Evolutionary conservation across 2,888 invertebrate species (phyloP), one percentile per base, ranked within the genome.

Genomic region (Diogma glabrata): DNA sequence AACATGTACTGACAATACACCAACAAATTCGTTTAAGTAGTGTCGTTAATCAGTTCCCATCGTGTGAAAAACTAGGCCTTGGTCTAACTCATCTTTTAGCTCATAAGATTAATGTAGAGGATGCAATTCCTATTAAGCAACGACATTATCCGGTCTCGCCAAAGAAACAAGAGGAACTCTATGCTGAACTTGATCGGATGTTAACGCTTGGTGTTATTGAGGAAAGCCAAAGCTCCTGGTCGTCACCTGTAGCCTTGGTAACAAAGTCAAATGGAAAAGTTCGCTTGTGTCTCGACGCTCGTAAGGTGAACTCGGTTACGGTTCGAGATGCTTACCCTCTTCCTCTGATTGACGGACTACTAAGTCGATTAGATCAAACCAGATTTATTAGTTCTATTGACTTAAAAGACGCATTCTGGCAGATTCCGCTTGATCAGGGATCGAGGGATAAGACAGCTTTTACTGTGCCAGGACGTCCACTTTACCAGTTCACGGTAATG

Each of bases 171-270:
- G 19, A n/a, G 2, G 45, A 19, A 10, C 8, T 43, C 12, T 20
- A 43, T 17, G 7, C 3, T 20, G 59, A 61, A 47, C 54, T 63
- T 1, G 59, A 61, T 10, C 28, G 56, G 5, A 63, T 63, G 61
- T 26, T 63, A n/a, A 47, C 23, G 5, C 47, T 52, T 1, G 58
- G 54, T 5, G 52, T 63, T 0, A 54, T 63, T 6, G 60, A 61
- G 23, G 54, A 52, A 7, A 60, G 57, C 1, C 50, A 43, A 2
- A 60, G 61, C 16, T 52, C 54, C 1, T 60, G 61, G 61, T 54
- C 56, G 4, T 58, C 56, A 4, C 59, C 60, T 2, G 54, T 60
- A 1, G 54, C 57, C 0, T 54, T 60, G 53, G 56, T 59, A 1
- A 51, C 47, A 10, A 60, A 60, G 43, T 47, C 54, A 2, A 36